A percentile compares a stretch with the other conserved stretches of the same genome.
Evolutionary conservation across 2,113 vertebrate genomes (phyloP).

Genomic region (Ptyas mucosa): DNA sequence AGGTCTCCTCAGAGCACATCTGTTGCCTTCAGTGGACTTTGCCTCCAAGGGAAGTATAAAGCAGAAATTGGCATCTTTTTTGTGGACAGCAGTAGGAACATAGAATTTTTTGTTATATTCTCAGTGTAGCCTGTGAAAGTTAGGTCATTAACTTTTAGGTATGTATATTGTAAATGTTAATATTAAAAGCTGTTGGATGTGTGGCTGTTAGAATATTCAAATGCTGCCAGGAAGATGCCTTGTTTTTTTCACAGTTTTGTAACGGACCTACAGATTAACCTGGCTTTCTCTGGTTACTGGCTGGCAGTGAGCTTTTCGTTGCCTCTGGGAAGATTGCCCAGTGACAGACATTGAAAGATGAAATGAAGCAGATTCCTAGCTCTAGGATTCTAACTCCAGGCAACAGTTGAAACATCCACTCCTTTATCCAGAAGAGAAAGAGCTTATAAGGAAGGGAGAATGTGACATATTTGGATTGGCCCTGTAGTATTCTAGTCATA

Average conservation of each 20-base stretch:
- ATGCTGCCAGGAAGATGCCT: neutral
- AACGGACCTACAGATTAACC: neutral
- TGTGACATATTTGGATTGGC: neutral
- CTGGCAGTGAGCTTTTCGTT: neutral
- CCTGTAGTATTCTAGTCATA: neutral
- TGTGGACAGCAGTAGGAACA: neutral
- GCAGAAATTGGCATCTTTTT: neutral
- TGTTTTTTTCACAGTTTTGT: neutral
- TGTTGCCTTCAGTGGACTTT: neutral
- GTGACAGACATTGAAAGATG: neutral
- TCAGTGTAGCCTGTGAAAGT: neutral
- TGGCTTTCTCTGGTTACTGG: neutral
- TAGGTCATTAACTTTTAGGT: neutral
- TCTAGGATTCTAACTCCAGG: neutral
- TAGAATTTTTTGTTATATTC: neutral
- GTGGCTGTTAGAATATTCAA: neutral
- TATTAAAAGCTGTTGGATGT: neutral
- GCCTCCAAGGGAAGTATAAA: neutral
- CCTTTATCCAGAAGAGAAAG: neutral
- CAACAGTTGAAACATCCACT: neutral
- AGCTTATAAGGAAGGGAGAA: neutral
- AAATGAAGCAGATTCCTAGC: constrained; percentile 16
- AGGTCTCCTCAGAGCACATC: neutral
- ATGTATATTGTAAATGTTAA: neutral
- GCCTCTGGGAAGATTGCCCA: constrained; percentile 3